Base-by-base conservation (phyloP, 2,113 vertebrate genomes). In the Pycnonotus jocosus region DNA sequence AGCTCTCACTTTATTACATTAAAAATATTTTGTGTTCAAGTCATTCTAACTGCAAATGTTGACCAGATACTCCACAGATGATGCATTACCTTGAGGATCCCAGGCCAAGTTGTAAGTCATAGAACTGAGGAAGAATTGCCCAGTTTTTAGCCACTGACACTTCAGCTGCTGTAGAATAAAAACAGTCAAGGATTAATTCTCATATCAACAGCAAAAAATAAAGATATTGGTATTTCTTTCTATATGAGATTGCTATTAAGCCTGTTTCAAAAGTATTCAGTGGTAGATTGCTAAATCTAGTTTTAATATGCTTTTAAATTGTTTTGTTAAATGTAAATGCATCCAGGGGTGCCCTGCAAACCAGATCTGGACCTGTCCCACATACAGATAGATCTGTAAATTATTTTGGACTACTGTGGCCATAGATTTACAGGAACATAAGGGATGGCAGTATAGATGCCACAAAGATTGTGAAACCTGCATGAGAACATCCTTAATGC, bases 81-180 rank as follows among this genome's bases (percentile, higher is more conserved):
- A 91, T 45, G 70, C 65, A 58, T 97, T 99, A 99, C 99, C 99
- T 99, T 99, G 99, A 82, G 99, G 99, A 96, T 99, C 99, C 99
- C 99, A 99, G 64, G 99, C 98, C 97, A 99, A 97, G 97, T 99
- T 99, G 98, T 99, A 99, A 81, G 99, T 99, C 98, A 99, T 99
- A 60, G 99, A 98, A 97, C 98, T 99, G 86, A 99, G 98, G 97
- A 99, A 99, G 98, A 99, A 99, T 95, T 99, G 99, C 78, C 99
- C 99, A 50, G 99, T 99, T 98, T 99, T 99, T 98, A 99, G 98
- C 99, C 99, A 99, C 66, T 99, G 99, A 98, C 98, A 99, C 93
- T 99, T 99, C 58, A 99, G 98, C 91, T 99, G 99, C 99, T 99
- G 96, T 76, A 92, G 85, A 61, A 92, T 37, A 86, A 96, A 93